phyloP scores from a whole-genome alignment of 2,797 vertebrate genomes.

The Sandelia bainsii region DNA sequence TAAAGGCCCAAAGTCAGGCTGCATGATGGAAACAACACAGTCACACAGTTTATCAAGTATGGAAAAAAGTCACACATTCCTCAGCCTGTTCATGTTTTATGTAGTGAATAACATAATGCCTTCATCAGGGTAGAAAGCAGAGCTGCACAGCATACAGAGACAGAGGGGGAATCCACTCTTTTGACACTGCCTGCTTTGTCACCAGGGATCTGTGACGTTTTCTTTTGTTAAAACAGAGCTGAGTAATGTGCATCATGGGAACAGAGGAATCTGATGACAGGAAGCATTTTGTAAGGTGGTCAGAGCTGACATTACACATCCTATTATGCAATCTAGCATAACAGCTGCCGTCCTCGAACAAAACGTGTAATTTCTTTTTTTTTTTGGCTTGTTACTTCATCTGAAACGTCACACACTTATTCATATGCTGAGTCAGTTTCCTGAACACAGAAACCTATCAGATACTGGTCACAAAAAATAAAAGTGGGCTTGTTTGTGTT shows the following conservation, averaged over 20 bases:
- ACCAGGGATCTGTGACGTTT: conserved; percentile 30
- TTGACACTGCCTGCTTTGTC: conserved; percentile 62
- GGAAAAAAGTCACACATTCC: conserved; percentile 16
- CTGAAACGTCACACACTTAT: conserved; percentile 17
- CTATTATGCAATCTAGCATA: conserved; percentile 59
- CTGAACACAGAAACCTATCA: conserved; percentile 22
- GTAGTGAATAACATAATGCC: conserved; percentile 52
- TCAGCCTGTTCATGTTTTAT: conserved; percentile 37
- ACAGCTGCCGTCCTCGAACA: conserved; percentile 37
- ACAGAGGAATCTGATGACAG: conserved; percentile 74
- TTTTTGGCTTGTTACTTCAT: conserved; percentile 13
- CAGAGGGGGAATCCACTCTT: conserved; percentile 21
- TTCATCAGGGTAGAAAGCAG: conserved; percentile 17
- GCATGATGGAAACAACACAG: conserved; percentile 31
- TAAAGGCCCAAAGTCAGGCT: conserved; percentile 3
- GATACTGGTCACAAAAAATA: background rate
- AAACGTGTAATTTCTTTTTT: background rate
- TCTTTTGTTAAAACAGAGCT: conserved; percentile 54
- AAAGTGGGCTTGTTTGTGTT: background rate
- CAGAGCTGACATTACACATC: conserved; percentile 60
- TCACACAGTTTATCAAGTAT: conserved; percentile 18
- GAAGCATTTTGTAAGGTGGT: conserved; percentile 51
- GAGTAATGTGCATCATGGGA: conserved; percentile 65
- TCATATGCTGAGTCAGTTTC: conserved; percentile 54
- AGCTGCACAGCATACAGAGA: conserved; percentile 9